phyloP scores from a whole-genome alignment of 2,113 vertebrate species.

The Cebidichthys violaceus region DNA sequence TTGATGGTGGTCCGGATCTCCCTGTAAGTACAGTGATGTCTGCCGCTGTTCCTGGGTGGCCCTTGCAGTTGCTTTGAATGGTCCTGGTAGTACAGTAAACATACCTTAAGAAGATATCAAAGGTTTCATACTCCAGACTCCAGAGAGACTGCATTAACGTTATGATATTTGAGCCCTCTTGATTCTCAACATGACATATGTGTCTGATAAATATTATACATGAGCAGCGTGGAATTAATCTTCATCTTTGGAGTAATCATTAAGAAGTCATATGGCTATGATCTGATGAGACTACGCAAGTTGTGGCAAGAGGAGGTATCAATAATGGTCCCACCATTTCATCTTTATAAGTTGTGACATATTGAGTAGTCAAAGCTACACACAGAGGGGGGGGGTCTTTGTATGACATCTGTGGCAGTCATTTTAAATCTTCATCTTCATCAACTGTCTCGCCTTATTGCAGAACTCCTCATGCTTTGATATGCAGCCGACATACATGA shows the following conservation, averaged over 20 bases:
- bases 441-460: constrained; percentile 41
- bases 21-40: constrained; percentile 54
- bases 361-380: constrained; percentile 36
- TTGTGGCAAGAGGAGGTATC: constrained; percentile 2
- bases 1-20: constrained; percentile 76
- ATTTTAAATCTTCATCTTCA: constrained; percentile 56
- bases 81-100: constrained; percentile 53
- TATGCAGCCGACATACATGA: constrained; percentile 56
- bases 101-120: constrained; percentile 42
- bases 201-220: constrained; percentile 9
- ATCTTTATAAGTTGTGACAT: constrained; percentile 44
- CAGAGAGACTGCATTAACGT: constrained; percentile 44
- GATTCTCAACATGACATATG: constrained; percentile 26
- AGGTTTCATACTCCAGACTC: constrained; percentile 38
- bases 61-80: constrained; percentile 63
- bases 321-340: constrained; percentile 9
- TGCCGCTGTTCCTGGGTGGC: constrained; percentile 80
- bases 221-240: background rate
- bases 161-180: constrained; percentile 27
- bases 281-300: constrained; percentile 19
- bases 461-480: constrained; percentile 44
- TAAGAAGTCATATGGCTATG: constrained; percentile 26
- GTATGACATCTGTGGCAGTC: constrained; percentile 72
- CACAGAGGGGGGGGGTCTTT: constrained; percentile 36
- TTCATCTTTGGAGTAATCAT: constrained; percentile 18